A percentile compares a stretch with the other conserved stretches of the same genome.
Evolutionary conservation across 1,140 invertebrate genomes (phyloP).

Genomic region (Caenorhabditis briggsae): DNA sequence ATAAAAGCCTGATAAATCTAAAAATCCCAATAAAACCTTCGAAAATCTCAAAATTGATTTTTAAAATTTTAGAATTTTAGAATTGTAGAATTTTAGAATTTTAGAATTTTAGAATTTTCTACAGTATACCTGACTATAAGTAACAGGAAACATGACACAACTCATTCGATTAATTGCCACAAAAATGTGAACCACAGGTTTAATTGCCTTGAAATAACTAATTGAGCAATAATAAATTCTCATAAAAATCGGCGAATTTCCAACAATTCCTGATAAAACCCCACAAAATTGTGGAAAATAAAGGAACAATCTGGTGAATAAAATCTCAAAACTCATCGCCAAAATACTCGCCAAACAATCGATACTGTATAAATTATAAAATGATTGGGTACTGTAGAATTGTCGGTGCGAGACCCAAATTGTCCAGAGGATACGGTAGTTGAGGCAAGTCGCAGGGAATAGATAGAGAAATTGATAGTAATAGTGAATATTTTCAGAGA

Average conservation of each 20-base stretch:
- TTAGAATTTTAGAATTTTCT: neutral
- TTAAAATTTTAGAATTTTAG: too few relatives aligned
- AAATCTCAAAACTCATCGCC: neutral
- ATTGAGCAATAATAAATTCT: neutral
- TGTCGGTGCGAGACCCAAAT: constrained; percentile 36
- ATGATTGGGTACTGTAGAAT: constrained; percentile 24
- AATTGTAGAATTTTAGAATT: too few relatives aligned
- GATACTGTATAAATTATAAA: constrained; percentile 26
- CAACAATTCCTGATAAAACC: constrained; percentile 2
- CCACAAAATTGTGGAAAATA: constrained; percentile 35
- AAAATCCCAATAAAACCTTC: too few relatives aligned
- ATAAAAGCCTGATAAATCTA: too few relatives aligned
- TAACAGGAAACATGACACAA: constrained; percentile 28
- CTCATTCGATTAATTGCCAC: constrained; percentile 35
- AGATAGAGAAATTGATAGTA: constrained; percentile 36
- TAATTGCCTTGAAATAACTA: constrained; percentile 10
- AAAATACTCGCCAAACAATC: constrained; percentile 6
- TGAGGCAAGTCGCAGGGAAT: neutral
- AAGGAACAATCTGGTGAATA: constrained; percentile 2
- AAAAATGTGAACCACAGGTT: constrained; percentile 37
- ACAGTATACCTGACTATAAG: constrained; percentile 6
- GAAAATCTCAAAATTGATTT: too few relatives aligned
- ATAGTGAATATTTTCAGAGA: constrained; percentile 35
- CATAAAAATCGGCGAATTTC: neutral
- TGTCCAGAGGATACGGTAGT: constrained; percentile 26